Evolutionary conservation across 2,888 invertebrate genomes (phyloP), one percentile per base, ranked within the genome.

Genomic region (Chrysolina haemoptera): DNA sequence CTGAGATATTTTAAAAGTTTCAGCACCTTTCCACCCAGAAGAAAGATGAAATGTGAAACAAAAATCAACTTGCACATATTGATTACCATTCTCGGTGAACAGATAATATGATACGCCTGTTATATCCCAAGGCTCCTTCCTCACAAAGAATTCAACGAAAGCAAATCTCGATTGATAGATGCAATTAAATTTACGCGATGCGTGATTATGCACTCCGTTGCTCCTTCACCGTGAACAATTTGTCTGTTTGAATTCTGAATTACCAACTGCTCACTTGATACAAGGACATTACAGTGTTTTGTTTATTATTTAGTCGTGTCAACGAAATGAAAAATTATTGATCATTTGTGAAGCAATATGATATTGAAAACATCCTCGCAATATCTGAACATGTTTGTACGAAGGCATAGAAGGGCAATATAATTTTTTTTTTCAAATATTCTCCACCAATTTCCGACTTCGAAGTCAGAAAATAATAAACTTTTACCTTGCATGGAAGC

Each of bases 161-260:
- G 68, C 53, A 72, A 68, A 67, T 63, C 63, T 68, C 68, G 68
- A 72, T 68, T 72, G 71, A 72, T 72, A 40, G 71, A 67, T 62
- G 68, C 48, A 72, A 72, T 72, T 72, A 72, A 72, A 68, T 63
- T 72, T 65, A 48, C 63, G 63, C 67, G 68, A 68, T 72, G 68
- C 67, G 68, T 50, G 68, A 72, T 72, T 72, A 72, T 72, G 68
- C 71, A 72, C 71, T 67, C 50, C 68, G 71, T 27, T 72, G 71
- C 68, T 67, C 71, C 50, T 50, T 63, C 63, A 67, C 68, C 68
- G 68, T 68, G 71, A 72, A 72, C 67, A 68, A 72, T 72, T 72
- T 72, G 68, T 72, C 71, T 72, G 62, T 68, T 62, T 70, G 62
- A 40, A 63, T 68, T 53, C 59, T 72, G 27, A 67, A 68, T 72